Conservation (phyloP, 2,797 vertebrate species). For the Sebastes dallii region DNA sequence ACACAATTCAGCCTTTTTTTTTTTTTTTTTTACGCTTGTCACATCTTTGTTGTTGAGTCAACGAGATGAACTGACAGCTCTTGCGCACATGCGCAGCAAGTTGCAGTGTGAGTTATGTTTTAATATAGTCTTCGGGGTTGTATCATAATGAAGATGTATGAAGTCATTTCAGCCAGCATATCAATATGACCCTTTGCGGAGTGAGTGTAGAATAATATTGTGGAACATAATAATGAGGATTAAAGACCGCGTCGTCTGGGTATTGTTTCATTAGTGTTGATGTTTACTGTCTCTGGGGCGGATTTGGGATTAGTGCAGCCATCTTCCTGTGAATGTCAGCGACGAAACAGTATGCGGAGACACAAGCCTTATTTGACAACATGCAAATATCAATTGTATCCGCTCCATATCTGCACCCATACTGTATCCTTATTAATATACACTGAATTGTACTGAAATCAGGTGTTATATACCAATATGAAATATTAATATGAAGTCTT, state of each 20-base stretch:
- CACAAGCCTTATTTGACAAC: background rate
- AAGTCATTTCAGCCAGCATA: background rate
- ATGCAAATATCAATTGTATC: slow-evolving; percentile 2
- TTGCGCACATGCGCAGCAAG: background rate
- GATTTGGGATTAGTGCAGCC: slow-evolving; percentile 47
- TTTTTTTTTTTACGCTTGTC: background rate
- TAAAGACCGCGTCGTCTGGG: slow-evolving; percentile 7
- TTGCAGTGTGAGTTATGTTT: slow-evolving; percentile 6
- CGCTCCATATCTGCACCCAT: background rate
- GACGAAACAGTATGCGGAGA: background rate
- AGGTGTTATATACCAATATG: background rate
- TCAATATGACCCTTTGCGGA: slow-evolving; percentile 16
- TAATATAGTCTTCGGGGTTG: slow-evolving; percentile 8
- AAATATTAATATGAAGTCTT: background rate
- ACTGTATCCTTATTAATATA: background rate
- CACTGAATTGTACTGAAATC: slow-evolving; percentile 16
- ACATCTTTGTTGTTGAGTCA: background rate
- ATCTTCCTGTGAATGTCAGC: slow-evolving; percentile 29
- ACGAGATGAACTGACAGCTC: background rate
- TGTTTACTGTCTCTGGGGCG: slow-evolving; percentile 29
- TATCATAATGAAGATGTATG: background rate
- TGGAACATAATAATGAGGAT: slow-evolving; percentile 17
- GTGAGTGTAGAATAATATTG: slow-evolving; percentile 15
- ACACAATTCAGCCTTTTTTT: background rate
- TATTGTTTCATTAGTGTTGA: slow-evolving; percentile 55